Evolutionary conservation across 1,140 invertebrate species (phyloP).

Genomic region (Solen grandis): DNA sequence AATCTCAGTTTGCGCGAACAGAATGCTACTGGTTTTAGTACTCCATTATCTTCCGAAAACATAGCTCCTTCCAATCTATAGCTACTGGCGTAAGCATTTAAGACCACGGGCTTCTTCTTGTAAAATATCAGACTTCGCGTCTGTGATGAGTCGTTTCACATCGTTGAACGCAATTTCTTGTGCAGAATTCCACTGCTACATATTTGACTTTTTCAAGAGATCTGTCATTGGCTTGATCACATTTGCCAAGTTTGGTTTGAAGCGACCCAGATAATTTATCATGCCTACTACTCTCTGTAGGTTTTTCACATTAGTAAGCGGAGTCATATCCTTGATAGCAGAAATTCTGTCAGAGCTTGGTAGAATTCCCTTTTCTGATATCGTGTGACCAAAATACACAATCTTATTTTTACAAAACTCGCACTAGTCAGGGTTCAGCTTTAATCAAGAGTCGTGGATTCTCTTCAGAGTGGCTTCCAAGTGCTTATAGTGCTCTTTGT

Average conservation of each 20-base stretch:
- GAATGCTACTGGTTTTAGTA: conserved; percentile 74
- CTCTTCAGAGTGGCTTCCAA: too few species aligned
- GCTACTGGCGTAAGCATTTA: conserved; percentile 44
- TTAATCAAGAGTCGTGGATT: too few species aligned
- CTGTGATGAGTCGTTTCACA: background rate
- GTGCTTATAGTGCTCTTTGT: too few species aligned
- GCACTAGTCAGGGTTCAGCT: too few species aligned
- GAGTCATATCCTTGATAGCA: conserved; percentile 75
- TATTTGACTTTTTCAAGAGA: background rate
- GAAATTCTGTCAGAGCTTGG: conserved; percentile 73
- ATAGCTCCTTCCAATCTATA: conserved; percentile 47
- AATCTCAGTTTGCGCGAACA: conserved; percentile 77
- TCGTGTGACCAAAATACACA: conserved; percentile 65
- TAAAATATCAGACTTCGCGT: background rate
- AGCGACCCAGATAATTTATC: conserved; percentile 80
- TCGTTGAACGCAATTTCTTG: background rate
- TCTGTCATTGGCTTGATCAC: conserved; percentile 8
- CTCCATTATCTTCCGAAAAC: conserved; percentile 24
- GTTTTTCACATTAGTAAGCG: conserved; percentile 75
- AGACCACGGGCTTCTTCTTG: background rate
- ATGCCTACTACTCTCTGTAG: conserved; percentile 78
- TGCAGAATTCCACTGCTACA: background rate
- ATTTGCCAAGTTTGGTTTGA: conserved; percentile 57
- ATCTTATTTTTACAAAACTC: too few species aligned
- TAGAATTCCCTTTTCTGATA: conserved; percentile 56